Conservation (phyloP, 2,113 vertebrate genomes). For the Theristicus caerulescens region DNA sequence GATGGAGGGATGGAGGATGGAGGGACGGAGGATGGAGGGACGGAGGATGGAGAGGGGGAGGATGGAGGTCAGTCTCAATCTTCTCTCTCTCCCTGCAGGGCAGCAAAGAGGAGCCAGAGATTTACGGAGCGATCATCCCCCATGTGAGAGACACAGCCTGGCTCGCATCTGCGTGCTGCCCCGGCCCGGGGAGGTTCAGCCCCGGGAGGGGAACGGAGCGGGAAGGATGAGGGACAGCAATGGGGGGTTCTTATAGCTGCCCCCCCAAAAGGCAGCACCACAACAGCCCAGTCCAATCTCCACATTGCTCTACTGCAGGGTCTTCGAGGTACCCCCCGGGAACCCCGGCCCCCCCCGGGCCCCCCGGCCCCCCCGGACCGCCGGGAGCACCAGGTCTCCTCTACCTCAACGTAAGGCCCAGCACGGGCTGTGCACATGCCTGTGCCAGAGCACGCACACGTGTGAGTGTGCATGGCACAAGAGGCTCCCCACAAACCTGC, state of each 20-base stretch:
- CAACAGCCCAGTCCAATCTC: neutral
- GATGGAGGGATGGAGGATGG: neutral
- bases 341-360: neutral
- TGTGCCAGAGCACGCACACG: neutral
- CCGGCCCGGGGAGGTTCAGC: neutral
- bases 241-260: neutral
- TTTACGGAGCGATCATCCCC: constrained; percentile 17
- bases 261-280: neutral
- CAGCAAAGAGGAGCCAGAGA: constrained; percentile 14
- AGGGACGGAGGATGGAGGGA: neutral
- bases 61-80: neutral
- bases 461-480: neutral
- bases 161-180: rapidly evolving
- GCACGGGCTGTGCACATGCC: rapidly evolving
- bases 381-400: constrained; percentile 68
- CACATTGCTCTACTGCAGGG: constrained; percentile 9
- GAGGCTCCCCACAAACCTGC: neutral
- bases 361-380: constrained; percentile 13
- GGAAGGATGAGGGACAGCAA: neutral
- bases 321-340: constrained; percentile 40
- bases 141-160: constrained; percentile 9
- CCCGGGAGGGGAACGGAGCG: neutral
- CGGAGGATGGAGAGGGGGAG: neutral
- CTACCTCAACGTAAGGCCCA: constrained; percentile 63
- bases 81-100: neutral